These are phyloP conservation scores for Ophion ellenae DNA, from an alignment of 2,888 invertebrate genomes.

Conservation along the genomic window DNA sequence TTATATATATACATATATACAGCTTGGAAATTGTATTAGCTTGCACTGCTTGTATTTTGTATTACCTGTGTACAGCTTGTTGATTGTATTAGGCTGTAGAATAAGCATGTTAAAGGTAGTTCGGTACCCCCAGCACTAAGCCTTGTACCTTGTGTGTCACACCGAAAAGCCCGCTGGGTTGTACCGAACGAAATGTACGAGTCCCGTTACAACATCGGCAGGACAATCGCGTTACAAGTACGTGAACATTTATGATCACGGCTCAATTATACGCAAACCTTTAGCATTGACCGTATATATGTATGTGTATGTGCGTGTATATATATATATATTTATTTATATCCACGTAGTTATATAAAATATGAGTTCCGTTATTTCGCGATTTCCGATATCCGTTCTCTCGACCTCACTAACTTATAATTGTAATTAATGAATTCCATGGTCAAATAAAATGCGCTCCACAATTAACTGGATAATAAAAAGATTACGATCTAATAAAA, in stretches of 20 bases:
- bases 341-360: not conserved
- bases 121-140: slow-evolving; percentile 18
- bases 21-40: slow-evolving; percentile 46
- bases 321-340: not conserved
- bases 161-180: slow-evolving; percentile 42
- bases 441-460: not conserved
- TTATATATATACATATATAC: slow-evolving; percentile 6
- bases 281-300: slow-evolving; percentile 16
- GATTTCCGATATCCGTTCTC: slow-evolving; percentile 20
- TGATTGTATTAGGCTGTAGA: slow-evolving; percentile 58
- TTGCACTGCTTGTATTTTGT: not conserved
- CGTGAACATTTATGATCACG: slow-evolving; percentile 58
- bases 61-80: slow-evolving; percentile 9
- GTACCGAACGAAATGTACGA: slow-evolving; percentile 51
- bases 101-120: slow-evolving; percentile 53
- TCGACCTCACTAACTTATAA: not conserved
- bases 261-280: slow-evolving; percentile 59
- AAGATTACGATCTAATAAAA: slow-evolving; percentile 7
- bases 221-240: slow-evolving; percentile 50
- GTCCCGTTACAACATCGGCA: slow-evolving; percentile 45
- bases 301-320: not conserved
- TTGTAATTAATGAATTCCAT: slow-evolving; percentile 19
- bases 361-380: slow-evolving; percentile 3
- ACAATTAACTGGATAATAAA: slow-evolving; percentile 5
- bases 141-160: slow-evolving; percentile 46